These are phyloP conservation scores for Chiloscyllium plagiosum DNA, from an alignment of 2,113 vertebrate species.

Conservation along the genomic window DNA sequence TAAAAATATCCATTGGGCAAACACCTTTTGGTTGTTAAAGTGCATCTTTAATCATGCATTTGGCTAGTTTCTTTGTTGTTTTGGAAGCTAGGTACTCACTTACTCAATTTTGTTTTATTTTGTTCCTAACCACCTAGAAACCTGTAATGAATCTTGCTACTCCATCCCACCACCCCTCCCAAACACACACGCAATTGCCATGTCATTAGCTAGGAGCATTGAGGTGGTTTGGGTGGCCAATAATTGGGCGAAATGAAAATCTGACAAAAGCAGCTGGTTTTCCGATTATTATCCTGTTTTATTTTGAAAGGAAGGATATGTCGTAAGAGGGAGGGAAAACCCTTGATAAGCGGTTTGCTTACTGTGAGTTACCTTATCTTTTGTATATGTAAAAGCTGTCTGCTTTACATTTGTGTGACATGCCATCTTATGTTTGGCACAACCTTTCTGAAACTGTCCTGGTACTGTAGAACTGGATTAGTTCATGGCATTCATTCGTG, in stretches of 20 bases:
- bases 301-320: neutral
- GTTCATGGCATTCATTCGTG: neutral
- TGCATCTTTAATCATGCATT: neutral
- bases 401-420: neutral
- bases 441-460: neutral
- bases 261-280: neutral
- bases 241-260: neutral
- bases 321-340: neutral
- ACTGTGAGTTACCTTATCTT: neutral
- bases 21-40: neutral
- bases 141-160: neutral
- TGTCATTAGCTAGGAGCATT: neutral
- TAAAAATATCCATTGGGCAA: neutral
- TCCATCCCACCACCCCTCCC: neutral
- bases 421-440: neutral
- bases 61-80: neutral
- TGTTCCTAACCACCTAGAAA: neutral
- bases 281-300: neutral
- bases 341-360: neutral
- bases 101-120: neutral
- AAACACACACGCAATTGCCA: neutral
- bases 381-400: neutral
- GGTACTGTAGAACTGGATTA: neutral
- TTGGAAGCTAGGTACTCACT: neutral
- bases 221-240: neutral